These are phyloP conservation scores for Chelon auratus DNA, from an alignment of 2,797 vertebrate species.

Conservation along the genomic window DNA sequence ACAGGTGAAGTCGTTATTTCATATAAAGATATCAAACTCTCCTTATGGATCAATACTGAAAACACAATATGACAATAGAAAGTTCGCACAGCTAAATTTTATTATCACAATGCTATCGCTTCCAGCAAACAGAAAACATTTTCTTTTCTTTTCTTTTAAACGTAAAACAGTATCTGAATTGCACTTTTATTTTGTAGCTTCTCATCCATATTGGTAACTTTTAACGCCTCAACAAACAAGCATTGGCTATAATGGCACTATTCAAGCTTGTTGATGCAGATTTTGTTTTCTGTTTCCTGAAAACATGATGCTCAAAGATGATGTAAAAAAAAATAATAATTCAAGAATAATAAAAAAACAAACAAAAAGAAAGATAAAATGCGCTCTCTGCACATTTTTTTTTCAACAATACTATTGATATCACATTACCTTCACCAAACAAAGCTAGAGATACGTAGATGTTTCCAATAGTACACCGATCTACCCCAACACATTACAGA, in stretches of 20 bases:
- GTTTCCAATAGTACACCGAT: constrained; percentile 77
- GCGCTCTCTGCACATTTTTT: constrained; percentile 85
- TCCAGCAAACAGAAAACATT: constrained; percentile 99
- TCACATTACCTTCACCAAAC: constrained; percentile 88
- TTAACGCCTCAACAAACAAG: constrained; percentile 89
- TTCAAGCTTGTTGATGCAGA: constrained; percentile 87
- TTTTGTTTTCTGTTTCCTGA: constrained; percentile 97
- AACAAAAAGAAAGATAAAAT: constrained; percentile 77
- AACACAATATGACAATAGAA: constrained; percentile 93
- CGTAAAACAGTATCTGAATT: constrained; percentile 84
- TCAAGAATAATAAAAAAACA: constrained; percentile 73
- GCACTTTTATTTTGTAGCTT: constrained; percentile 84
- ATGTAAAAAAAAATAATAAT: constrained; percentile 74
- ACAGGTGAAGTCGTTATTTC: constrained; percentile 91
- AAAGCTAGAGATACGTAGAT: constrained; percentile 80
- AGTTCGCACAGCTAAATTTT: constrained; percentile 90
- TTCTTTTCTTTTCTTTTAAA: constrained; percentile 47
- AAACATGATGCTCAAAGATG: constrained; percentile 89
- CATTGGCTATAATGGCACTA: constrained; percentile 72
- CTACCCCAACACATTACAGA: constrained; percentile 77
- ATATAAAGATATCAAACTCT: constrained; percentile 95
- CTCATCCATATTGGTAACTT: constrained; percentile 84
- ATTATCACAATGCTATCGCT: constrained; percentile 89
- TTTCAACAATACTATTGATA: constrained; percentile 90
- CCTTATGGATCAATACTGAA: constrained; percentile 94